These are phyloP conservation scores for Laupala kohalensis DNA, from an alignment of 1,140 invertebrate genomes.

Conservation along the genomic window DNA sequence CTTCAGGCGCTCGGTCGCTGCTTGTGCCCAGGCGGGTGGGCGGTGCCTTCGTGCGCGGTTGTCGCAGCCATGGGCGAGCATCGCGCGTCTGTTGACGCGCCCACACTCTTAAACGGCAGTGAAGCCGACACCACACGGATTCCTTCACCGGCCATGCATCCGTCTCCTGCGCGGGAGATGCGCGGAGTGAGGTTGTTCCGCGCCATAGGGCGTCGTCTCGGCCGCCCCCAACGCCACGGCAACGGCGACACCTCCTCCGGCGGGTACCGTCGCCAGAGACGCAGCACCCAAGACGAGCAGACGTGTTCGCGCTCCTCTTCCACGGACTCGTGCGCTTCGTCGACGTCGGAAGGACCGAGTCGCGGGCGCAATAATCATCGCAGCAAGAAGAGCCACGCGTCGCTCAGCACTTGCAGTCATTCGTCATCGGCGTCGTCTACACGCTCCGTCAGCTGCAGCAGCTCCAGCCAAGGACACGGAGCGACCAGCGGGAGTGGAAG, in stretches of 20 bases:
- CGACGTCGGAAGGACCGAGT: not conserved
- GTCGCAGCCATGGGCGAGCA: not conserved
- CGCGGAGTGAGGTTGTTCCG: conserved; percentile 42
- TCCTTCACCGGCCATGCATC: conserved; percentile 24
- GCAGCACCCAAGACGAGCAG: not conserved
- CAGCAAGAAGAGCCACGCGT: not conserved
- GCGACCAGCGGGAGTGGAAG: not conserved
- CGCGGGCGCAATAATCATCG: not conserved
- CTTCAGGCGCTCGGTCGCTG: no score
- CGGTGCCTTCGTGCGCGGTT: no score
- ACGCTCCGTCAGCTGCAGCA: not conserved
- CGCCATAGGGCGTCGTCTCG: conserved; percentile 40
- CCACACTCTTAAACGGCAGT: conserved; percentile 14
- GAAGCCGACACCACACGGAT: conserved; percentile 17
- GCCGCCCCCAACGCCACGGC: conserved; percentile 28
- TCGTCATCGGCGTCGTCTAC: no score
- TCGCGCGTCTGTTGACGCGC: conserved; percentile 16
- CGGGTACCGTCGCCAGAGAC: conserved; percentile 16
- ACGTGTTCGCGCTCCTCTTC: not conserved
- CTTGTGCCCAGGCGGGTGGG: no score
- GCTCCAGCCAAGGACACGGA: not conserved
- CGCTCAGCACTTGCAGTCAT: no score
- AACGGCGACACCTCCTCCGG: conserved; percentile 27
- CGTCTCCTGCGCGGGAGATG: conserved; percentile 33
- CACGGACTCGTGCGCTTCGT: not conserved